Evolutionary conservation across 2,113 vertebrate genomes (phyloP).

Genomic region (Cinclus cinclus): DNA sequence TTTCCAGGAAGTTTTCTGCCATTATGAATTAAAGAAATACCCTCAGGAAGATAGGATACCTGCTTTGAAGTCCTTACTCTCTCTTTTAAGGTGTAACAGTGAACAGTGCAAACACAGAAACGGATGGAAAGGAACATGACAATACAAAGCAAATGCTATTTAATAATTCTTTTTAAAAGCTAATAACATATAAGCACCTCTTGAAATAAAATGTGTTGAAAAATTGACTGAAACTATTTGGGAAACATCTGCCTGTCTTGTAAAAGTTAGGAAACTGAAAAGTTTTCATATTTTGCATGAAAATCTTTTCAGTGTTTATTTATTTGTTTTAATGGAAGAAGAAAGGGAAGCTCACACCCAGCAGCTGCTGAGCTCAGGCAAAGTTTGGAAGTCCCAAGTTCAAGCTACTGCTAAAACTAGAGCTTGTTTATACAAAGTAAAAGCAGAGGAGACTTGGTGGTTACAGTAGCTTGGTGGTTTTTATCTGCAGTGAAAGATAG

Average conservation of each 20-base stretch:
- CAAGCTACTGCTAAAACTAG: background rate
- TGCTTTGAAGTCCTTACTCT: background rate
- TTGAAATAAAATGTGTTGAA: background rate
- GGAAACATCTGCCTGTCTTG: background rate
- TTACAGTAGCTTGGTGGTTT: background rate
- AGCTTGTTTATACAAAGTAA: background rate
- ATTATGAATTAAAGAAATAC: background rate
- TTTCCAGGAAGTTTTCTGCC: background rate
- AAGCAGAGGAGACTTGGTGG: background rate
- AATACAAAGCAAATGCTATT: background rate
- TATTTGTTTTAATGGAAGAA: background rate
- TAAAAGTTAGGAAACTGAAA: background rate
- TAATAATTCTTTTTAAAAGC: background rate
- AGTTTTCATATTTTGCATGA: background rate
- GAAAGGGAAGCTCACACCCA: background rate
- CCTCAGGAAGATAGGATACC: background rate
- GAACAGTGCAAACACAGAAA: background rate
- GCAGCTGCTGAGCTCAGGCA: background rate
- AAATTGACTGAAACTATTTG: background rate
- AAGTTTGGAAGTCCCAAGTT: background rate
- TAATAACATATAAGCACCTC: background rate
- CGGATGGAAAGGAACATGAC: background rate
- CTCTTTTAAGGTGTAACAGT: background rate
- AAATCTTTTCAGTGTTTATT: background rate
- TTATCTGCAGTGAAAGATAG: background rate